Evolutionary conservation across 1,140 invertebrate genomes (phyloP), one percentile per base, ranked within the genome.

Genomic region (Odontomachus brunneus): DNA sequence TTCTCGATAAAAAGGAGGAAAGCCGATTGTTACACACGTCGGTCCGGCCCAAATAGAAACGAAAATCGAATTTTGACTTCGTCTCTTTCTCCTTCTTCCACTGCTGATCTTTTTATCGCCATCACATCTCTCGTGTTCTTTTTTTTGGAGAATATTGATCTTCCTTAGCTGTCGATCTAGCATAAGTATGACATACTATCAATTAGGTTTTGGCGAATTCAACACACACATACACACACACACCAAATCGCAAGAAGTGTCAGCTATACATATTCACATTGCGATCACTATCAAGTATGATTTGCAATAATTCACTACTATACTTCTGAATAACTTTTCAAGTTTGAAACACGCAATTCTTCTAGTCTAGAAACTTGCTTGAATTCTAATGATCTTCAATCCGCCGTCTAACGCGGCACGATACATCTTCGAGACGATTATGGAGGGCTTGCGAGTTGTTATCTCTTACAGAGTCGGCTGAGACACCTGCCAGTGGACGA

Each of bases 311-410:
- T n/a, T 67, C 63, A 29, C 38, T 17, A 49, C 29, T 53, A 67
- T 24, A 66, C 14, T 65, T 19, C 38, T 78, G 14, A 53, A 1
- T 26, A 17, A 44, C 5, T 26, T 78, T 67, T 67, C 1, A 55
- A 67, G 26, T 59, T 14, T 4, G 12, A 14, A 19, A 69, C 2
- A 17, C 14, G 12, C 19, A 75, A 7, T 55, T 44, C 11, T 17
- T 1, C 12, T 59, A 22, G 48, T 75, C 26, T 44, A 33, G 2
- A n/a, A 53, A 65, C 38, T 57, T 19, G 26, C 9, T 57, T 29
- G 44, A 12, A 80, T 19, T 19, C n/a, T 80, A 80, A 78, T 76
- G n/a, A n/a, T n/a, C n/a, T n/a, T n/a, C 60, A 76, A 3, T 80
- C 7, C 19, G 22, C 22, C 22, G 29, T 26, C 15, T 55, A 59